Base-by-base conservation (phyloP, 2,797 vertebrate species). In the Orientallactaga sibirica region DNA sequence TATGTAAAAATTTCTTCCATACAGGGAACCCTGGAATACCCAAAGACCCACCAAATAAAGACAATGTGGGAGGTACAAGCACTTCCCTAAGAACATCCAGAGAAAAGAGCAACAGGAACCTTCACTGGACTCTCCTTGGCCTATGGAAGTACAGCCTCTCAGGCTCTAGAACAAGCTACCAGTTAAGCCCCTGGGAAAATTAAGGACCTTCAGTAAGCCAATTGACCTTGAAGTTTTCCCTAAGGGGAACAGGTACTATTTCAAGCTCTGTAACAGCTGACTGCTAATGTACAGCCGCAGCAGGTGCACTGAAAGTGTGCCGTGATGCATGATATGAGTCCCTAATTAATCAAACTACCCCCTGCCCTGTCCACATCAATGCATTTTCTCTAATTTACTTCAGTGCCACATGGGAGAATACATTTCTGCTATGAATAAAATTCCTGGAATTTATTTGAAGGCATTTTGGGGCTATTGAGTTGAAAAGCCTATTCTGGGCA, bases 341-440 rank as follows among this genome's bases (percentile, higher is more conserved):
- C 68, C 82, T 90, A 88, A 90, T 95, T 86, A 82, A 95, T 96
- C 92, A 95, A 86, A 37, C 75, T 61, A 22, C 43, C 55, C 64
- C 19, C 20, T 6, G 16, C 25, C 62, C 43, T 68, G 55, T 37
- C 68, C 1, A 1, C 16, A 86, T 48, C 85, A 62, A 25, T 25
- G 58, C 0, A 25, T 29, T 64, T 77, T 81, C 66, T 93, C 70
- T 92, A 66, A 87, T 80, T 92, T 48, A 71, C 16, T 58, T 92
- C 77, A 73, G 19, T 78, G 43, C 52, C 18, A 48, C 68, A n/a
- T 37, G 80, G 68, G 77, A 81, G 58, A 76, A 1, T 27, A 29
- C 33, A 61, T 80, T 80, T 19, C 33, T 79, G 22, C 85, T 86
- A 61, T 70, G 41, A 80, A 48, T 37, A n/a, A 18, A 86, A 10